These are phyloP conservation scores for Onychorhynchus coronatus DNA, from an alignment of 2,113 vertebrate genomes.

Conservation along the genomic window DNA sequence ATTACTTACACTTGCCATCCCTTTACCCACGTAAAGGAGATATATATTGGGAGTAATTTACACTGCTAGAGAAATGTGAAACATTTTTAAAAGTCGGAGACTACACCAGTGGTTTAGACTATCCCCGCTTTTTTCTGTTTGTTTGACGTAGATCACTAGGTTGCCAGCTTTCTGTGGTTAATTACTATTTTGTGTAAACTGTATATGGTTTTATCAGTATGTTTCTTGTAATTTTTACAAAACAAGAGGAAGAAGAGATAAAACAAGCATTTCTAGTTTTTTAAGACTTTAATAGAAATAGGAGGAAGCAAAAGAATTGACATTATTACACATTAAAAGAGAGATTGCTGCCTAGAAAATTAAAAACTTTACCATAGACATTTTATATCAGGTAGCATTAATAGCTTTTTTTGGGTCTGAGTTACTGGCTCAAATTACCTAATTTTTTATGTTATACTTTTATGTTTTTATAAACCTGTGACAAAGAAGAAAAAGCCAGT, in stretches of 20 bases:
- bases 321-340: background rate
- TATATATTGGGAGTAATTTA: background rate
- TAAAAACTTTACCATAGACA: background rate
- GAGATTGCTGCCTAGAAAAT: background rate
- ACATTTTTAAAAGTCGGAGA: background rate
- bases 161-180: background rate
- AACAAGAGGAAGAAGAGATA: background rate
- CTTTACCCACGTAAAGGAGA: background rate
- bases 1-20: background rate
- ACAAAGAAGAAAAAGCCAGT: background rate
- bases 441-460: background rate
- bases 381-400: background rate
- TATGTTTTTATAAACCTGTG: background rate
- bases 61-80: background rate
- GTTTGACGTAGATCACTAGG: background rate
- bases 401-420: background rate
- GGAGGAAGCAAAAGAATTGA: background rate
- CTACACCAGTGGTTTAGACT: background rate
- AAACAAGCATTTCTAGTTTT: background rate
- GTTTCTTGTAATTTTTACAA: background rate
- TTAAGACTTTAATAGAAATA: background rate
- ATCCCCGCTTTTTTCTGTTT: background rate
- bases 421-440: background rate
- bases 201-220: background rate
- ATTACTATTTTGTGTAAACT: conserved; percentile 27